phyloP scores from a whole-genome alignment of 2,888 invertebrate species.

The Leptura quadrifasciata region DNA sequence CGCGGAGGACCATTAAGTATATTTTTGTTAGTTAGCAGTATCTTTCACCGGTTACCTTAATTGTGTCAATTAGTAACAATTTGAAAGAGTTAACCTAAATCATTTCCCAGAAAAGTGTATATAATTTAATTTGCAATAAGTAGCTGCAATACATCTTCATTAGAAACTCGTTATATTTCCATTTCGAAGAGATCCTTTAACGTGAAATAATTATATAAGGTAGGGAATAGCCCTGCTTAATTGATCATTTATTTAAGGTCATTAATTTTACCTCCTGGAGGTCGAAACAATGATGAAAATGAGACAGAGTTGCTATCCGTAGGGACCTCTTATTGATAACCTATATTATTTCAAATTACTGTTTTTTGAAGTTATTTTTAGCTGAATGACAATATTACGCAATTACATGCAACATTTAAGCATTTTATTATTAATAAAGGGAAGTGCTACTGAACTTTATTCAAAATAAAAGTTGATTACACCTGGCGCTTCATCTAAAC shows the following conservation, averaged over 20 bases:
- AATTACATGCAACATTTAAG: not conserved
- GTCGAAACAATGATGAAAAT: not conserved
- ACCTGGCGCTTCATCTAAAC: no score
- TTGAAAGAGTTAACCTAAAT: no score
- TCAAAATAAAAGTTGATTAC: no score
- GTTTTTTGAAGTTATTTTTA: not conserved
- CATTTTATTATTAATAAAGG: no score
- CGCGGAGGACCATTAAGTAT: no score
- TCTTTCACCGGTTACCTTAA: not conserved
- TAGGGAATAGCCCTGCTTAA: not conserved
- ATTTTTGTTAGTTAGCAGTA: not conserved
- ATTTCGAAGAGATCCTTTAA: constrained; percentile 2
- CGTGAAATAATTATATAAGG: not conserved
- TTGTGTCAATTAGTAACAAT: no score
- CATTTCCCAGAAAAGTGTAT: not conserved
- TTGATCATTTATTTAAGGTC: not conserved
- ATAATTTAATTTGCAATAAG: not conserved
- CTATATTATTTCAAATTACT: not conserved
- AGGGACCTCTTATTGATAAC: not conserved
- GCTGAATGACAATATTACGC: not conserved
- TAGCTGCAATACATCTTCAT: not conserved
- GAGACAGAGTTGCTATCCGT: not conserved
- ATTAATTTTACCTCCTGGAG: not conserved
- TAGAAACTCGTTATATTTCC: not conserved
- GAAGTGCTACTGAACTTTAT: no score